Evolutionary conservation across 1,140 invertebrate species (phyloP), one percentile per base, ranked within the genome.

Genomic region (Pollicipes pollicipes): DNA sequence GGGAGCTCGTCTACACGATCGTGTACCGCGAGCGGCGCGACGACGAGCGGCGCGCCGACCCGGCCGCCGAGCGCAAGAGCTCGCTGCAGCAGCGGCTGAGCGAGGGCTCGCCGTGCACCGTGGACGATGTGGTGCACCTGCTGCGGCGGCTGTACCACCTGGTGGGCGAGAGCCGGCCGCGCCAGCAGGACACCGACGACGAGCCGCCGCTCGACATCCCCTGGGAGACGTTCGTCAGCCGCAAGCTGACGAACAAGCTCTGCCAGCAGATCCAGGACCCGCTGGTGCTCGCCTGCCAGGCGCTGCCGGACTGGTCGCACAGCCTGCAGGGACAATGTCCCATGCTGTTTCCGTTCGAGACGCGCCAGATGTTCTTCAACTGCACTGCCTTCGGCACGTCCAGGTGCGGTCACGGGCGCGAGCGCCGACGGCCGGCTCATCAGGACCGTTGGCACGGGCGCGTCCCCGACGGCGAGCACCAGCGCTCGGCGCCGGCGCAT

Each of bases 261-360:
- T 83, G 90, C 68, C 92, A 96, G 79, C 93, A 97, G 82, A 88
- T 95, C 66, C 89, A 94, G 81, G 97, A 99, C 82, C 93, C 95
- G 0, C 80, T 99, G 31, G 93, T 97, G 0, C 81, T 99, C 13
- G 90, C 94, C 0, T 93, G 95, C 68, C 86, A 88, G 73, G 92
- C 95, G 30, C 82, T 97, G 70, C 96, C 97, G 0, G 85, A 86
- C 64, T 99, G 97, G 97, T 96, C 93, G 80, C 90, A 94, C 77
- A 88, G 93, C 78, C 81, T 99, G 0, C 95, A 94, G 71, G 91
- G 94, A 76, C 91, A 90, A 74, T 98, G 91, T 81, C 95, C 96
- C 0, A 98, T 98, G 85, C 81, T 99, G 68, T 93, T 99, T 77
- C 93, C 96, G 8, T 94, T 98, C 77, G 95, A 99, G 76, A 98